Conservation (phyloP, 2,113 vertebrate genomes). For the Paedocypris sp. region DNA sequence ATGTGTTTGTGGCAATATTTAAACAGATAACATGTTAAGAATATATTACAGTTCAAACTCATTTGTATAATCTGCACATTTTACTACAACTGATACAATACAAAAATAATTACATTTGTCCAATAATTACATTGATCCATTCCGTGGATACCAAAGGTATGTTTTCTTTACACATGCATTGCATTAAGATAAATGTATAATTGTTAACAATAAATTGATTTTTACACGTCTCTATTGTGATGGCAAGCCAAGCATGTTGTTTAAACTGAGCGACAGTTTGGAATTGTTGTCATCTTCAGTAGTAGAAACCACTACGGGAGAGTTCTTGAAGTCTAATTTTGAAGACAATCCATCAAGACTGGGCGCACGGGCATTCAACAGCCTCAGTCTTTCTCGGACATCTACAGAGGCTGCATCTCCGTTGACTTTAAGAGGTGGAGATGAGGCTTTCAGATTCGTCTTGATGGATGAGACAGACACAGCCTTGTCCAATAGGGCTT, state of each 20-base stretch:
- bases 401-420: conserved; percentile 29
- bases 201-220: too few species aligned
- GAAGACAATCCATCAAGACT: background rate
- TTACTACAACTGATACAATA: too few species aligned
- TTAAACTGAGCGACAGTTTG: conserved; percentile 46
- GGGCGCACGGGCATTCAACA: conserved; percentile 26
- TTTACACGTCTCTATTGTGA: conserved; percentile 24
- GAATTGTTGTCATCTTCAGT: conserved; percentile 33
- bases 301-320: conserved; percentile 24
- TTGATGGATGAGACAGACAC: conserved; percentile 10
- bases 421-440: background rate
- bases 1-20: too few species aligned
- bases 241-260: conserved; percentile 59
- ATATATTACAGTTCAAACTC: too few species aligned
- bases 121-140: too few species aligned
- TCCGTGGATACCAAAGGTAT: too few species aligned
- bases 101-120: too few species aligned
- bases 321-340: conserved; percentile 17
- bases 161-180: background rate
- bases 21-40: too few species aligned
- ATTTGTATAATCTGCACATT: too few species aligned
- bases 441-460: conserved; percentile 19
- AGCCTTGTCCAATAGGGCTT: background rate
- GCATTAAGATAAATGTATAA: too few species aligned
- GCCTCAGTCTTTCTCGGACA: conserved; percentile 51